These are phyloP conservation scores for Anarhynchus alexandrinus DNA, from an alignment of 2,113 vertebrate genomes.

Conservation along the genomic window DNA sequence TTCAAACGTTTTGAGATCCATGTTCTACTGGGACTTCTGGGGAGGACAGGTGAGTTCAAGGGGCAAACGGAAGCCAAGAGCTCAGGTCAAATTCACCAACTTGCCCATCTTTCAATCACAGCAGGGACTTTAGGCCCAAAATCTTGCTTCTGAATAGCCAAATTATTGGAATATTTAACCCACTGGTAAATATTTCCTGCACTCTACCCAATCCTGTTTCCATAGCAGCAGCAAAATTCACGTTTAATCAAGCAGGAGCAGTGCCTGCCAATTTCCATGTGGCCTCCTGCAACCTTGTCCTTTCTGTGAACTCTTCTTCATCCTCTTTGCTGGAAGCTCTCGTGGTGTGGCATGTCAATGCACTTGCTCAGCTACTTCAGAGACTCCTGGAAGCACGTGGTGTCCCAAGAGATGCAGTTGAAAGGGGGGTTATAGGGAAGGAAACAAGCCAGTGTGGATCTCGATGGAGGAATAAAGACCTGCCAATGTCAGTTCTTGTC, in stretches of 20 bases:
- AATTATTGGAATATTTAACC: not conserved
- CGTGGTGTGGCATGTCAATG: not conserved
- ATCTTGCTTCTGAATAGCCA: not conserved
- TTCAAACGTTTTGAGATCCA: not conserved
- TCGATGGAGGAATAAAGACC: not conserved
- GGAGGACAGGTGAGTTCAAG: not conserved
- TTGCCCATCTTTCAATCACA: not conserved
- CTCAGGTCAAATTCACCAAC: not conserved
- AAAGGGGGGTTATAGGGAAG: not conserved
- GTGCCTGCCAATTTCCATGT: not conserved
- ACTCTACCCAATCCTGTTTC: not conserved
- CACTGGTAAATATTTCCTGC: not conserved
- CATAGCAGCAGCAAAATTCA: conserved; percentile 40
- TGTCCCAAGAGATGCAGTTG: not conserved
- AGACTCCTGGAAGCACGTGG: not conserved
- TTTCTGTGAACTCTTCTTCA: not conserved
- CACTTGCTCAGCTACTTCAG: not conserved
- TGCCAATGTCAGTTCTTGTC: not conserved
- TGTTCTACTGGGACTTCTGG: not conserved
- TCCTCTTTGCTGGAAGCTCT: not conserved
- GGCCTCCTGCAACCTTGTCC: conserved; percentile 10
- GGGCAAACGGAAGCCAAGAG: not conserved
- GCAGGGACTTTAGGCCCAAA: not conserved
- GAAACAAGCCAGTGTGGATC: not conserved
- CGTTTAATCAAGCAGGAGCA: not conserved